Evolutionary conservation across 2,113 vertebrate species (phyloP).

Genomic region (Cavia porcellus): DNA sequence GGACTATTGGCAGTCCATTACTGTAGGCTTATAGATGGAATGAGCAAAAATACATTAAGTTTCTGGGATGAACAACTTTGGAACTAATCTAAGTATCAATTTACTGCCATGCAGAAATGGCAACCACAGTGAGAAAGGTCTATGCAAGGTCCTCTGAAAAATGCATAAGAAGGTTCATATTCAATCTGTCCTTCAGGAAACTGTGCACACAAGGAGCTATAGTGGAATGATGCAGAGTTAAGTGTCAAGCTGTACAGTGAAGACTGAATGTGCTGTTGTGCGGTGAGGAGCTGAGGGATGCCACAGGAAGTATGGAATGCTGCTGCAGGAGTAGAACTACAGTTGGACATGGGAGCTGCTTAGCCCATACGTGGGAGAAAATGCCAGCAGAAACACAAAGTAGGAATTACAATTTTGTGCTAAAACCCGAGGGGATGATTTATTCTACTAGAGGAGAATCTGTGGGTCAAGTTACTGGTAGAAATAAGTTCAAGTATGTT

Average conservation of each 20-base stretch:
- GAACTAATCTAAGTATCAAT: not conserved
- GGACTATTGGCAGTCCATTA: not conserved
- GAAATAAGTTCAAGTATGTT: not conserved
- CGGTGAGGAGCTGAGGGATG: too few relatives aligned
- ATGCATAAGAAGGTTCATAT: not conserved
- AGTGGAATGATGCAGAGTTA: not conserved
- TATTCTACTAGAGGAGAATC: not conserved
- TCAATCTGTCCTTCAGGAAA: not conserved
- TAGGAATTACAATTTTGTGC: not conserved
- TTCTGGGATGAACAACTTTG: not conserved
- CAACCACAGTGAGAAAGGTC: not conserved
- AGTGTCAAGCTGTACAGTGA: not conserved
- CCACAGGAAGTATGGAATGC: accelerated
- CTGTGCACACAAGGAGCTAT: not conserved
- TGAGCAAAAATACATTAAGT: not conserved
- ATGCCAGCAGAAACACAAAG: not conserved
- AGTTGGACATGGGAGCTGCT: not conserved
- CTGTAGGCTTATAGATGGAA: not conserved
- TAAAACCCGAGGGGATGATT: not conserved
- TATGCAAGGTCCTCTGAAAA: not conserved
- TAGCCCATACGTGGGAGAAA: not conserved
- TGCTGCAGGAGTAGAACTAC: not conserved
- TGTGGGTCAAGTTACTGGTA: not conserved
- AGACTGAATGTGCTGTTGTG: not conserved
- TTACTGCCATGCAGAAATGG: not conserved